These are phyloP conservation scores for Drosophila flavopinicola DNA, from an alignment of 2,888 invertebrate species.

Conservation along the genomic window DNA sequence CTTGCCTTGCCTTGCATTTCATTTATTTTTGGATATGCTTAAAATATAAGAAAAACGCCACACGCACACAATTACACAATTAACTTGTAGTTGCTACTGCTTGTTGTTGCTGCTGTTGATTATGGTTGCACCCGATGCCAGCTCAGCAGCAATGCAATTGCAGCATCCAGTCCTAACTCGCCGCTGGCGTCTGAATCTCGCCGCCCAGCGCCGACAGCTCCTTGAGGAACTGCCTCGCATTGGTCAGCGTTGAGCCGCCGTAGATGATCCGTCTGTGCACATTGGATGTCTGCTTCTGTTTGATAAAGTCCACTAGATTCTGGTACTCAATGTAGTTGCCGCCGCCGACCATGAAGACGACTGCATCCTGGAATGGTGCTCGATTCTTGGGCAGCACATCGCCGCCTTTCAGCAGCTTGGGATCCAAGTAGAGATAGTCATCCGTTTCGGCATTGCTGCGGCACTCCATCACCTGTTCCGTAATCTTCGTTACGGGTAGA, in stretches of 20 bases:
- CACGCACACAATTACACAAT: slow-evolving; percentile 43
- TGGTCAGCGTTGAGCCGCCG: slow-evolving; percentile 96
- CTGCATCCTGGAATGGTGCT: slow-evolving; percentile 92
- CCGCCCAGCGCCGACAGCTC: slow-evolving; percentile 93
- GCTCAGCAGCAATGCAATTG: slow-evolving; percentile 64
- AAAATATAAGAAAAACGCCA: slow-evolving; percentile 64
- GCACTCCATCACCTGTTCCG: slow-evolving; percentile 94
- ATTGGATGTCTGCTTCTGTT: slow-evolving; percentile 91
- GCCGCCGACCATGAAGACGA: slow-evolving; percentile 95
- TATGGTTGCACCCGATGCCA: slow-evolving; percentile 11
- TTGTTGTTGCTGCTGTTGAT: slow-evolving; percentile 2
- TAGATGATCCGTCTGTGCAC: slow-evolving; percentile 93
- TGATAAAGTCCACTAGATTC: slow-evolving; percentile 97
- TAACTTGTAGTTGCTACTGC: slow-evolving; percentile 16
- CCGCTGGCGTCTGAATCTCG: slow-evolving; percentile 86
- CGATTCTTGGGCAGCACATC: slow-evolving; percentile 88
- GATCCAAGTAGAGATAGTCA: slow-evolving; percentile 97
- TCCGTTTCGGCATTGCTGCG: slow-evolving; percentile 91
- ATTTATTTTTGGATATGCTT: slow-evolving; percentile 79
- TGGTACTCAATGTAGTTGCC: slow-evolving; percentile 99
- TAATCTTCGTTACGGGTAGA: slow-evolving; percentile 96
- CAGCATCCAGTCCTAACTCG: slow-evolving; percentile 79
- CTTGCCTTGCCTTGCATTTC: slow-evolving; percentile 74
- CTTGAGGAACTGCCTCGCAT: slow-evolving; percentile 96
- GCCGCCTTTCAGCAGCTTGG: slow-evolving; percentile 93